Percentiles rank a stretch among this genome's conserved stretches.
Conservation (phyloP, 1,140 invertebrate species). For the Achatina immaculata region DNA sequence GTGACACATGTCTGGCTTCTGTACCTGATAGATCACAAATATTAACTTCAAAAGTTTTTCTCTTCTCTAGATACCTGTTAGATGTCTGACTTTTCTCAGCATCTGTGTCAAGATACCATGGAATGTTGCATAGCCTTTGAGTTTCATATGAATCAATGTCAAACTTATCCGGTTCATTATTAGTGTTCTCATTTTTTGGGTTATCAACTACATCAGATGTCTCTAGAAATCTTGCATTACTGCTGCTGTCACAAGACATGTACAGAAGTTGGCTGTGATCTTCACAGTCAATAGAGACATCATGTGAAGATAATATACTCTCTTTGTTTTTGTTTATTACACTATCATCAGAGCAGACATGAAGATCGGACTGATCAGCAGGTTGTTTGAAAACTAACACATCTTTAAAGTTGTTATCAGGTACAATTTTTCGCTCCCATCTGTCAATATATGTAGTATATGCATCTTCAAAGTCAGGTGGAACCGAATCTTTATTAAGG, state of each 20-base stretch:
- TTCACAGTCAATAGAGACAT: not conserved
- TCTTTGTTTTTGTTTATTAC: not conserved
- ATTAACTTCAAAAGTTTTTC: conserved; percentile 12
- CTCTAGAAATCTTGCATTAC: not conserved
- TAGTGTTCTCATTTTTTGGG: no score
- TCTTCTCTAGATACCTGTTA: not conserved
- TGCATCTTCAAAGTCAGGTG: no score
- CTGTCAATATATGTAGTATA: not conserved
- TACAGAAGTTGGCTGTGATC: not conserved
- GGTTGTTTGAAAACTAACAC: not conserved
- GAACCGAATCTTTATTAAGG: no score
- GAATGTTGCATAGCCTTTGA: no score
- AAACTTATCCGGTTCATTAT: no score
- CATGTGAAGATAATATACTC: not conserved
- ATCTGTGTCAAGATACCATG: not conserved
- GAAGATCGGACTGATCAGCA: not conserved
- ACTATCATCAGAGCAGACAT: not conserved
- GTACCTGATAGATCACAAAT: not conserved
- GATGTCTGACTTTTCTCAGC: not conserved
- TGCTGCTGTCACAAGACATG: not conserved
- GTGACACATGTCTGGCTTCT: not conserved
- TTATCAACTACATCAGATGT: not conserved
- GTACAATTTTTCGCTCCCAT: not conserved
- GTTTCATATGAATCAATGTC: no score
- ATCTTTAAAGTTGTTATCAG: not conserved